Base-by-base conservation (phyloP, 2,797 vertebrate genomes). In the Lates japonicus region DNA sequence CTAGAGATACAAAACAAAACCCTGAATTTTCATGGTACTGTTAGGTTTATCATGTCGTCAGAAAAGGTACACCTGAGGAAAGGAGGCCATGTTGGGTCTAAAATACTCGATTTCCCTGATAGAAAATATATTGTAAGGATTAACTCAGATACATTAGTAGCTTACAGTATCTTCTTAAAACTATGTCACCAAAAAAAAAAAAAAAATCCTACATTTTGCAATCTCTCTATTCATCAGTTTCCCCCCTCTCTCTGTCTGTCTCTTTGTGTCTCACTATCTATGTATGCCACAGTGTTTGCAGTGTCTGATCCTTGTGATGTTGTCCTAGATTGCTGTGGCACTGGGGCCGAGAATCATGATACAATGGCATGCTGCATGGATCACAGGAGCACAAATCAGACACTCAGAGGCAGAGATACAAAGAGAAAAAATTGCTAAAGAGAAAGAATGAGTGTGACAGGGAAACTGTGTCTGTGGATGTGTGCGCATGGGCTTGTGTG, bases 311-410 rank as follows among this genome's bases (percentile, higher is more conserved):
- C 60, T 81, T 55, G 49, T 74, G 70, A 90, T 87, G 76, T 58
- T 76, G 83, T 80, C 84, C 84, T 76, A 90, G 75, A 90, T 89
- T 81, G 41, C 78, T 81, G 69, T 87, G 80, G 80, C 81, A 74
- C 75, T 3, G 58, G 44, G 69, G 55, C 74, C 67, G 49, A 33
- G 65, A 87, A 81, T 90, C 78, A 67, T 85, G 84, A 87, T 87
- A 88, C 80, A 87, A 64, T 52, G 48, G 75, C 52, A 29, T 51
- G 59, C 72, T 83, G 74, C 80, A 76, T 19, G 44, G 84, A 88
- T 89, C 85, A 87, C 63, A 80, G 80, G 79, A 71, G 67, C 82
- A 73, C 63, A 82, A 76, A 76, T 80, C 84, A 87, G 73, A 90
- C 63, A 75, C 65, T 70, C 33, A 73, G 44, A 75, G 51, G 60